Evolutionary conservation across 2,797 vertebrate species (phyloP), one percentile per base, ranked within the genome.

Genomic region (Delichon dasypus): DNA sequence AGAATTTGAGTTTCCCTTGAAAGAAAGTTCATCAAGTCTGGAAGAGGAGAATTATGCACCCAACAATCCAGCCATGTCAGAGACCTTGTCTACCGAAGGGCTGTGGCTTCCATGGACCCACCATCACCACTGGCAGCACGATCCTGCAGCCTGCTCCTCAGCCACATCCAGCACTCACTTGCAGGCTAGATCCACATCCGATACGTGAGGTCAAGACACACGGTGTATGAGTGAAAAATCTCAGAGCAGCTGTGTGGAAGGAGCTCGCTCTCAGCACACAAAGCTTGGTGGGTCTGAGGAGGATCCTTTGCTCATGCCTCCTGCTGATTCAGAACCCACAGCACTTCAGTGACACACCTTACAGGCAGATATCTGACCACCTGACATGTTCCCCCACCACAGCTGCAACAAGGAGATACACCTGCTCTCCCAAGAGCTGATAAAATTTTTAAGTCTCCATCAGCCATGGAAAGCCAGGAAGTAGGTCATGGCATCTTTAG

Each of bases 191-290:
- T 13, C 15, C 57, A 32, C 1, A 1, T 38, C 32, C 36, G 34
- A 2, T 7, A 8, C 1, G 4, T 9, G 18, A 85, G 16, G 34
- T 72, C 44, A 36, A 1, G 0, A 23, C 5, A 15, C 2, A 45
- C 19, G 26, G 13, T 1, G 1, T 5, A 7, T 1, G 23, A 75
- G 42, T 0, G 1, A 61, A 48, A 78, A 79, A 30, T 6, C 44
- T 74, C 50, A 72, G 42, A 72, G 42, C 4, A 61, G 42, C 9
- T 29, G 14, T 34, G 26, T 55, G 29, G 36, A 44, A 86, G 45
- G 14, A 67, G 12, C 18, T 77, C 2, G 0, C 47, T 44, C n/a
- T 30, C n/a, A 44, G 53, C 53, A 70, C 15, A 38, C 38, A 26
- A 55, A 55, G 20, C 16, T 23, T 51, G 16, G 23, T 18, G 29